A percentile compares a stretch with the other conserved stretches of the same genome.
Conservation (phyloP, 2,797 vertebrate species). For the Acipenser ruthenus region DNA sequence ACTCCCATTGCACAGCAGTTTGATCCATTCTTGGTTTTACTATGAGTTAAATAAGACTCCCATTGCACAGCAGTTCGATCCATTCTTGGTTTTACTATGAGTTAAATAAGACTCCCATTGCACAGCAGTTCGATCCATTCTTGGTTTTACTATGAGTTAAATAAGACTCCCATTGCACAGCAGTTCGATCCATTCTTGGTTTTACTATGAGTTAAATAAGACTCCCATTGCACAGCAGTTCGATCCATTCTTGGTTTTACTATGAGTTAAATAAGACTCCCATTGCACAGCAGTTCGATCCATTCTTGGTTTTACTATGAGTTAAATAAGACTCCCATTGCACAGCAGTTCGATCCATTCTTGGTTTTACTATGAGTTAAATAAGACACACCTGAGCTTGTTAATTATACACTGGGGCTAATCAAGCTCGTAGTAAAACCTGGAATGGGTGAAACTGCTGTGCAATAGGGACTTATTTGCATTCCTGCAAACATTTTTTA, state of each 20-base stretch:
- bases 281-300: too few species aligned
- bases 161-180: background rate
- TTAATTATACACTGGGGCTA: background rate
- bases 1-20: background rate
- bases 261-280: background rate
- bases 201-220: background rate
- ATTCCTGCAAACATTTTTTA: too few species aligned
- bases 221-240: background rate
- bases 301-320: background rate
- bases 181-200: too few species aligned
- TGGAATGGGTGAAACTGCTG: too few species aligned
- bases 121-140: too few species aligned
- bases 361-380: background rate
- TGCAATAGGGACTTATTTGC: too few species aligned
- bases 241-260: too few species aligned
- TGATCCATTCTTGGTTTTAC: too few species aligned
- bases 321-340: background rate
- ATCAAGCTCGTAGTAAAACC: too few species aligned
- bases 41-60: background rate
- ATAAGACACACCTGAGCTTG: too few species aligned
- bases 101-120: background rate
- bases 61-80: too few species aligned
- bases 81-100: background rate
- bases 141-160: background rate
- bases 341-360: too few species aligned